A percentile compares a stretch with the other conserved stretches of the same genome.
Evolutionary conservation across 2,797 vertebrate genomes (phyloP).

Genomic region (Muraenolepis orangiensis): DNA sequence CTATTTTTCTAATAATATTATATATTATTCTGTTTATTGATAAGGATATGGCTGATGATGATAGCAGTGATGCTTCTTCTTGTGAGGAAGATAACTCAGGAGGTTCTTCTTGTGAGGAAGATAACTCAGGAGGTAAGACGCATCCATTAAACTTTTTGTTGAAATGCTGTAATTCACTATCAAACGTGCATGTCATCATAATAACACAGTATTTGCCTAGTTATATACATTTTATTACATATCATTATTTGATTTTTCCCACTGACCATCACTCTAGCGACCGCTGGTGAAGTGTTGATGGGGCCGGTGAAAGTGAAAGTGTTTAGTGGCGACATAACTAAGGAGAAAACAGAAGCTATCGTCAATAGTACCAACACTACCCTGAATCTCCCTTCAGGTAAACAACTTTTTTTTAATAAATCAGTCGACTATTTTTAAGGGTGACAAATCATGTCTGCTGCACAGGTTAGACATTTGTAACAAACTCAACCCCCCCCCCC

Average conservation of each 20-base stretch:
- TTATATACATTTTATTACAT: too few relatives aligned
- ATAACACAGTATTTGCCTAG: not conserved
- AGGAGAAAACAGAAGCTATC: conserved; percentile 50
- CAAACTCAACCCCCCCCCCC: too few relatives aligned
- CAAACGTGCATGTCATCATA: not conserved
- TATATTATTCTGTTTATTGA: not conserved
- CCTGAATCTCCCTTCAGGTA: conserved; percentile 49
- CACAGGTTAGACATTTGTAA: not conserved
- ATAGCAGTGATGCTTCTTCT: not conserved
- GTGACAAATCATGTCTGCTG: too few relatives aligned
- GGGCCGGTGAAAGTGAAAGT: conserved; percentile 48
- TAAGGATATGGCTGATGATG: not conserved
- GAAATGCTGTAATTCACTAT: not conserved
- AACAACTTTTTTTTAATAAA: not conserved
- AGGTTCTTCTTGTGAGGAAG: too few relatives aligned
- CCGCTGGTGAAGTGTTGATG: conserved; percentile 35
- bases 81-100: conserved; percentile 10
- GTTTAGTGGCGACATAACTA: conserved; percentile 51
- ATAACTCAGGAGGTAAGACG: too few relatives aligned
- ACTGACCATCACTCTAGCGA: conserved; percentile 14
- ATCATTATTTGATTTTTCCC: too few relatives aligned
- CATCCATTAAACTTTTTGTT: not conserved
- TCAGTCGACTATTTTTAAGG: too few relatives aligned
- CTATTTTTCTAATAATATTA: not conserved
- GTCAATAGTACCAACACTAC: conserved; percentile 56